Conservation (phyloP, 1,140 invertebrate species). For the Drosophila ironensis region DNA sequence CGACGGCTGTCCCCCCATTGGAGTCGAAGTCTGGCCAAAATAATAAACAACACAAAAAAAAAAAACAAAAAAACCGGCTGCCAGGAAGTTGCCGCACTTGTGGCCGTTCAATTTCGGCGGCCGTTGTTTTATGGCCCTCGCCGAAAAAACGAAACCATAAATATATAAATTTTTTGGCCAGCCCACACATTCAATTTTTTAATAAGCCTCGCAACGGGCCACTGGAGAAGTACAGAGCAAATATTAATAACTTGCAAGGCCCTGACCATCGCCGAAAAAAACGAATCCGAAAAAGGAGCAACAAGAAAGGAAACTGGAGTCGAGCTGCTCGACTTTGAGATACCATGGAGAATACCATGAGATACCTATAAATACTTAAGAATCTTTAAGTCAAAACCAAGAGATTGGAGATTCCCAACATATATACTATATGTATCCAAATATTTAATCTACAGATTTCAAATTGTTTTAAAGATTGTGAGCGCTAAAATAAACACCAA, state of each 20-base stretch:
- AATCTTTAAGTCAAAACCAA: not conserved
- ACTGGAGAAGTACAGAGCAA: constrained; percentile 74
- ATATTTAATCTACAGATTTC: too few relatives aligned
- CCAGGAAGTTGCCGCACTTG: constrained; percentile 37
- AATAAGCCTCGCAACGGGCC: constrained; percentile 56
- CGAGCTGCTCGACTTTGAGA: not conserved
- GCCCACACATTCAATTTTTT: constrained; percentile 63
- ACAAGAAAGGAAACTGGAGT: not conserved
- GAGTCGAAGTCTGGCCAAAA: not conserved
- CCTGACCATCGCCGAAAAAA: constrained; percentile 48
- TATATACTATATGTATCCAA: too few relatives aligned
- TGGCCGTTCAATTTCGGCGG: constrained; percentile 69
- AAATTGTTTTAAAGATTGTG: too few relatives aligned
- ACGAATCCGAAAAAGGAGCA: constrained; percentile 6
- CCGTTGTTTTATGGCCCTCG: constrained; percentile 66
- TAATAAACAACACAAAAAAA: not conserved
- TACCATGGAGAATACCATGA: not conserved
- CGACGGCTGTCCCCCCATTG: constrained; percentile 54
- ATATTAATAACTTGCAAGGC: constrained; percentile 79
- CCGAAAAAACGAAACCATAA: not conserved
- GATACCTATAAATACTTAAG: not conserved
- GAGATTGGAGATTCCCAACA: too few relatives aligned
- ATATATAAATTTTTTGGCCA: constrained; percentile 35
- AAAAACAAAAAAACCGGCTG: not conserved
- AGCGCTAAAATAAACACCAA: too few relatives aligned